phyloP scores from a whole-genome alignment of 2,113 vertebrate species.

The Diadophis punctatus region DNA sequence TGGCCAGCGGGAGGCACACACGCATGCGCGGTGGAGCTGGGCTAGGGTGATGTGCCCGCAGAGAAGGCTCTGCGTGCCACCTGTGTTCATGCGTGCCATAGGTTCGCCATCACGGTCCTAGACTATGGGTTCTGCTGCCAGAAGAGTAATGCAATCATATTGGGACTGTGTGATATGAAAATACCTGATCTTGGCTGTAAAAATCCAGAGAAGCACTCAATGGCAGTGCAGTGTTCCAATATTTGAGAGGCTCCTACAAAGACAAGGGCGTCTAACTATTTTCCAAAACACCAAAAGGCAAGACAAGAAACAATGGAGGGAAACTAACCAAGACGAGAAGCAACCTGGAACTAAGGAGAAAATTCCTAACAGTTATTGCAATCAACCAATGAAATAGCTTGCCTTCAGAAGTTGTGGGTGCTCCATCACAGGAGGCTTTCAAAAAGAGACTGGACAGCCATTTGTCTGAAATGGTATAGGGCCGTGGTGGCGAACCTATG shows the following conservation, averaged over 20 bases:
- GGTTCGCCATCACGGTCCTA: not conserved
- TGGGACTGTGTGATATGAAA: not conserved
- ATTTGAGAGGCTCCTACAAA: not conserved
- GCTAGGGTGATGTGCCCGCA: no score
- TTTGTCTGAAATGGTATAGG: not conserved
- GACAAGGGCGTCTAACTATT: not conserved
- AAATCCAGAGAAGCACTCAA: not conserved
- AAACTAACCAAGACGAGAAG: not conserved
- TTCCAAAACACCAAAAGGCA: not conserved
- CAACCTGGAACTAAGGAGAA: not conserved
- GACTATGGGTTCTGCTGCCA: not conserved
- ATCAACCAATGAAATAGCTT: not conserved
- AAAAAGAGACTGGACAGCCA: not conserved
- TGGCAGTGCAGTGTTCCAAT: not conserved
- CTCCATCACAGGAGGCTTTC: not conserved
- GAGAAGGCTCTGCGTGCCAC: no score
- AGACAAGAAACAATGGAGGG: not conserved
- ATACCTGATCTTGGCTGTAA: not conserved
- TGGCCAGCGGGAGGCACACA: no score
- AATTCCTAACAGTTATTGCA: not conserved
- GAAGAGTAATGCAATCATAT: no score
- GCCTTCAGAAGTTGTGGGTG: not conserved
- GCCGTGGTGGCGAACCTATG: no score
- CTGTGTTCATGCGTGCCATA: no score
- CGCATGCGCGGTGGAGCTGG: no score